These are phyloP conservation scores for Ptilonorhynchus violaceus DNA, from an alignment of 2,113 vertebrate genomes.

Conservation along the genomic window DNA sequence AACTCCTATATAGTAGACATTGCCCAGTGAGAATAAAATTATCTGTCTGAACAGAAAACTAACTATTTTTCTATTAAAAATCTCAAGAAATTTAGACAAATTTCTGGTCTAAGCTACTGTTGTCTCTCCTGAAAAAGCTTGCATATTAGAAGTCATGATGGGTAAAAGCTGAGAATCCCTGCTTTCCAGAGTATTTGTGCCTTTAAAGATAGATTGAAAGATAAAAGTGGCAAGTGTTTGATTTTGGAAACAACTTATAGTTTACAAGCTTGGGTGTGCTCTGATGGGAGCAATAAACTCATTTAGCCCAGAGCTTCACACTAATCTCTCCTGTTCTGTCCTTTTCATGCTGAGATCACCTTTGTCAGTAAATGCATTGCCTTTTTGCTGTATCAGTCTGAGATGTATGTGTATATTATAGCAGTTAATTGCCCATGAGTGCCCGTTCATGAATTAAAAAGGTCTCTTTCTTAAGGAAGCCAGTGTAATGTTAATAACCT, in stretches of 20 bases:
- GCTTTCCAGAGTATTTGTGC: neutral
- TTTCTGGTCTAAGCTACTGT: neutral
- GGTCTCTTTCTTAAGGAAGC: neutral
- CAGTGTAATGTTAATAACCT: neutral
- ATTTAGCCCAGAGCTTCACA: neutral
- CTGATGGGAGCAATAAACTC: neutral
- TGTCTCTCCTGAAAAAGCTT: neutral
- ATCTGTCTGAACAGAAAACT: neutral
- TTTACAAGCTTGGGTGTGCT: neutral
- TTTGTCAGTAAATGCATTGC: neutral
- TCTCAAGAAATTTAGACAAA: neutral
- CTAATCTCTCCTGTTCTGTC: neutral
- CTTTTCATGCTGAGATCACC: neutral
- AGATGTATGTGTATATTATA: neutral
- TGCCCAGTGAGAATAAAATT: neutral
- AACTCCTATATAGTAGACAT: neutral
- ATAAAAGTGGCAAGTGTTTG: neutral
- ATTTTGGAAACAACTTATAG: neutral
- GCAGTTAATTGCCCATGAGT: neutral
- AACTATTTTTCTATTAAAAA: neutral
- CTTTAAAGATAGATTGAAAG: neutral
- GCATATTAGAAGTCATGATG: neutral
- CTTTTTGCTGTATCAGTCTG: neutral
- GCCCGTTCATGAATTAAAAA: neutral
- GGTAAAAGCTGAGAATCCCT: neutral